These are phyloP conservation scores for Puntigrus tetrazona DNA, from an alignment of 2,113 vertebrate species.

Conservation along the genomic window DNA sequence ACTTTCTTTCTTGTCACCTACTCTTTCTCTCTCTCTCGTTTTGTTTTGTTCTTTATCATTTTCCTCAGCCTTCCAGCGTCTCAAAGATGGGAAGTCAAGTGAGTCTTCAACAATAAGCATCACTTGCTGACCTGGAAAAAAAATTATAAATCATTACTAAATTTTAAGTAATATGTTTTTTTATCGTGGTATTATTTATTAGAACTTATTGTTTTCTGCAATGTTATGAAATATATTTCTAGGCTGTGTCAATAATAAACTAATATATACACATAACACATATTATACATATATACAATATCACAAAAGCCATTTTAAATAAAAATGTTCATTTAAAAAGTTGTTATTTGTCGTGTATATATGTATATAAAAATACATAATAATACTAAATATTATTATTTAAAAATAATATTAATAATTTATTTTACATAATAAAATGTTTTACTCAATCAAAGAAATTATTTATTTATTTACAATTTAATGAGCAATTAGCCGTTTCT, in stretches of 20 bases:
- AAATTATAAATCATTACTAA: neutral
- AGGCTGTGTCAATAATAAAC: neutral
- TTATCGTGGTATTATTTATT: neutral
- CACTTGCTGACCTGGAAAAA: neutral
- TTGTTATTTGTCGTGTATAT: neutral
- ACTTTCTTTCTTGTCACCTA: neutral
- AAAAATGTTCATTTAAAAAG: too few species aligned
- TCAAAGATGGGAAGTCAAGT: slow-evolving; percentile 19
- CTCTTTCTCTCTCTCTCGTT: neutral
- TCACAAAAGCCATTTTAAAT: neutral
- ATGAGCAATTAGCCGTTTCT: neutral
- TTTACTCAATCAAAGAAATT: neutral
- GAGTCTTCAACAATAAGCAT: slow-evolving; percentile 11
- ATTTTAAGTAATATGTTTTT: too few species aligned
- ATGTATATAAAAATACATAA: neutral
- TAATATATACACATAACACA: too few species aligned
- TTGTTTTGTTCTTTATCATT: neutral
- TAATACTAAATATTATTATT: neutral
- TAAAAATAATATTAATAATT: neutral
- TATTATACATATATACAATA: too few species aligned
- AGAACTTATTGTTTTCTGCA: neutral
- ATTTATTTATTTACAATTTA: neutral
- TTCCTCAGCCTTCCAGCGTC: slow-evolving; percentile 2
- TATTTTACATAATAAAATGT: neutral
- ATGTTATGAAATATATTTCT: neutral